These are phyloP conservation scores for Urocolius indicus DNA, from an alignment of 2,113 vertebrate genomes.

Conservation along the genomic window DNA sequence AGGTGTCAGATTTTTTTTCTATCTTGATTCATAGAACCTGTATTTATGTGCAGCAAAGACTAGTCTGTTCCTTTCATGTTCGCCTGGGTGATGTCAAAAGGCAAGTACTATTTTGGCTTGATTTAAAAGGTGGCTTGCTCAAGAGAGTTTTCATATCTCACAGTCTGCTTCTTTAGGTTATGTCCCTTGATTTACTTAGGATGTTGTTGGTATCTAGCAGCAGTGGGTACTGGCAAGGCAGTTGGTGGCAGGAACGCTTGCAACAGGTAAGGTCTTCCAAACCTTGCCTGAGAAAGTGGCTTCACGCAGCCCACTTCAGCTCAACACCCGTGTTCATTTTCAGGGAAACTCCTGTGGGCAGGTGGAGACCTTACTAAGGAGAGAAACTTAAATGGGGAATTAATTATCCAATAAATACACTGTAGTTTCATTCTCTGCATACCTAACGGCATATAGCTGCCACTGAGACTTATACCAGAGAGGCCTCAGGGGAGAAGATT, in stretches of 20 bases:
- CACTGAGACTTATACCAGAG: neutral
- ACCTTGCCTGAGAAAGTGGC: neutral
- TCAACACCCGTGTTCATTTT: neutral
- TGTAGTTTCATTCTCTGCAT: neutral
- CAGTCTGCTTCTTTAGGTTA: neutral
- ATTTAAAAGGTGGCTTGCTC: neutral
- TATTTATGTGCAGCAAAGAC: neutral
- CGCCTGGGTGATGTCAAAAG: neutral
- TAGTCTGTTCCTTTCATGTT: neutral
- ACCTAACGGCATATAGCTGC: rapidly evolving
- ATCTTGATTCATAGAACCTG: neutral
- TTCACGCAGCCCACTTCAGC: neutral
- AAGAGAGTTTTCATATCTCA: neutral
- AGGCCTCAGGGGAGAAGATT: neutral
- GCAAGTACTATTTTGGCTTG: neutral
- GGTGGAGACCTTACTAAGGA: rapidly evolving
- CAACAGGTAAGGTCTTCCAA: neutral
- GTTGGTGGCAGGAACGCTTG: neutral
- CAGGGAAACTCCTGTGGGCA: neutral
- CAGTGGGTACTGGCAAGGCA: neutral
- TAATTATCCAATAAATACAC: neutral
- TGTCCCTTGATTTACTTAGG: neutral
- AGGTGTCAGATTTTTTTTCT: neutral
- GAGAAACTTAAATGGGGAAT: neutral
- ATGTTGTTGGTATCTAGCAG: neutral